Base-by-base conservation (phyloP, 2,888 invertebrate species). In the Synergus umbraculus region DNA sequence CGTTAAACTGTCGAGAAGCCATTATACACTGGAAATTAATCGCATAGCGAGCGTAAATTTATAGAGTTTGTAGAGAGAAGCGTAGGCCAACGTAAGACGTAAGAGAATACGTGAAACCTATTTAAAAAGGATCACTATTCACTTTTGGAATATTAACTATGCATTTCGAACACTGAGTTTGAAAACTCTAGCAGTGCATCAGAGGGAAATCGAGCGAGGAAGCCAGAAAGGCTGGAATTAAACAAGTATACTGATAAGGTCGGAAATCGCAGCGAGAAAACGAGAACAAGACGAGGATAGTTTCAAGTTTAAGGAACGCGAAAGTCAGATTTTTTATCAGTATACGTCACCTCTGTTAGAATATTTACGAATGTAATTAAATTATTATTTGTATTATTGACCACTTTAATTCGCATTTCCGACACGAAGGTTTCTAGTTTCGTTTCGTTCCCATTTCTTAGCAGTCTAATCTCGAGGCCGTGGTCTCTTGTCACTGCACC, bases 31-130 rank as follows among this genome's bases (percentile, higher is more conserved):
- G 73, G 73, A 73, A 66, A 66, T 73, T 54, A 73, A 58, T 73
- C 37, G 73, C 73, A 73, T 73, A 73, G 73, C n/a, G 54, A 73
- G 76, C 58, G 76, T 76, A 76, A 64, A 80, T 49, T 66, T 78
- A 65, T 78, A 77, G 76, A 80, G 80, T 81, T 83, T 79, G 79
- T 80, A 81, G 81, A 77, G 76, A n/a, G 76, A 82, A 73, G 76
- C 79, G 66, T 73, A 67, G 49, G 37, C 66, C 77, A 65, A 58
- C 58, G 41, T 29, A 80, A 76, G 46, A 77, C 58, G 41, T 29
- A 80, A 76, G 46, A 77, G 76, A 64, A 63, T 54, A 49, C 37
- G 76, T 73, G 60, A 78, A 60, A 63, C 64, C 77, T 76, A 37
- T 69, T 58, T 54, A 78, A 73, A 78, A 76, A 73, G 77, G 79